Evolutionary conservation across 2,888 invertebrate genomes (phyloP), one percentile per base, ranked within the genome.

Genomic region (Aspidiotus rigidus): DNA sequence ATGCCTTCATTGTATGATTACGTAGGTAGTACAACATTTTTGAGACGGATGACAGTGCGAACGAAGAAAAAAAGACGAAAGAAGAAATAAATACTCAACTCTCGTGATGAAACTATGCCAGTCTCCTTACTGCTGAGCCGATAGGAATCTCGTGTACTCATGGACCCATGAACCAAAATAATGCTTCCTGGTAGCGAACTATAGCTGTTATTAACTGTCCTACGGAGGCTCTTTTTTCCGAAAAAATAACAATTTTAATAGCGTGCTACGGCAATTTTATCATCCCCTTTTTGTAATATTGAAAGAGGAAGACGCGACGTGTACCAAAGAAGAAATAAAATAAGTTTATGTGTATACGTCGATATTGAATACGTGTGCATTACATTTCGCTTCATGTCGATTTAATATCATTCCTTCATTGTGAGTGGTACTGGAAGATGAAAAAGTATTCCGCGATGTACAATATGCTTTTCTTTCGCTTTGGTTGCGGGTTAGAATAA

Each of bases 151-250:
- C 28, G 28, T 28, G 5, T 5, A 28, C 5, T 3, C 28, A 5
- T 28, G 28, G 28, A 28, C 5, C 28, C 28, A 5, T 28, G 28
- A 28, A 28, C 28, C 28, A 28, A 28, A n/a, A 28, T 28, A 28
- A 49, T 49, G 49, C 49, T 49, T 13, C n/a, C n/a, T n/a, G n/a
- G 49, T 49, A 11, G 49, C 11, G 6, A 11, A 6, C 49, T 49
- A 44, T 44, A 3, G 49, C 49, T n/a, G 49, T 49, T 49, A 49
- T 49, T 49, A 49, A 49, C 49, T 49, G 49, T 49, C 49, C 49
- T 49, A 49, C n/a, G 10, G 49, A 49, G 49, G 49, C 49, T n/a
- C 11, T 49, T 5, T 13, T 49, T 49, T 49, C 49, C 49, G 49
- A 49, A 49, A 28, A n/a, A 49, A 49, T 49, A 49, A 49, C 49